Percentiles rank a stretch among this genome's conserved stretches.
Evolutionary conservation across 2,113 vertebrate species (phyloP).

Genomic region (Hippocampus comes): DNA sequence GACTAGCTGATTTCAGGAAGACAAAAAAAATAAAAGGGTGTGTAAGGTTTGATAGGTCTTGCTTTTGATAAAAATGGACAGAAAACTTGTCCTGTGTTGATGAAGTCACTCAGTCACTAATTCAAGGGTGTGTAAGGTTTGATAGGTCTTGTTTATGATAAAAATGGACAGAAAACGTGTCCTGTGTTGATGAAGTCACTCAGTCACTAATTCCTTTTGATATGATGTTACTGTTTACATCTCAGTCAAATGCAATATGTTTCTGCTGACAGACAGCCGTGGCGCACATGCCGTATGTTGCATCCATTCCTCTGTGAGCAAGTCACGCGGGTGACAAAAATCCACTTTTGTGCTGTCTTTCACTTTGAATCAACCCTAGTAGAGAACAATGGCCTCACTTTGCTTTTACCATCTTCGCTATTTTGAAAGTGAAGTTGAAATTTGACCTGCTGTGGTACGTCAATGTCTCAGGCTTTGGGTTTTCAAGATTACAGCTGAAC

Average conservation of each 20-base stretch:
- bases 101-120: background rate
- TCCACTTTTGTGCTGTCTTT: background rate
- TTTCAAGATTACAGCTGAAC: constrained; percentile 19
- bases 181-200: background rate
- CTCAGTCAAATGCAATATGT: background rate
- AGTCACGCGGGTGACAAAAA: background rate
- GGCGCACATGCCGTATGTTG: background rate
- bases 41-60: background rate
- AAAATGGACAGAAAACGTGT: background rate
- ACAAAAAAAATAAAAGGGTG: background rate
- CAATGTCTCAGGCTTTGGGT: constrained; percentile 2
- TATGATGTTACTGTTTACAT: background rate
- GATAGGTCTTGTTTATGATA: background rate
- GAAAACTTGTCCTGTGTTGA: background rate
- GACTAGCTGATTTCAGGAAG: background rate
- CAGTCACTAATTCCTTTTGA: background rate
- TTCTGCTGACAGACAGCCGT: constrained; percentile 3
- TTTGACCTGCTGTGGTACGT: constrained; percentile 14
- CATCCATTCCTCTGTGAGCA: background rate
- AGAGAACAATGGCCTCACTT: background rate
- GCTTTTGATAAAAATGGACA: background rate
- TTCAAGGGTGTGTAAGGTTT: background rate
- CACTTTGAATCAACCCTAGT: constrained; percentile 1
- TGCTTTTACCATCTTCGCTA: constrained; percentile 2
- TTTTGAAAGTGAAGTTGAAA: constrained; percentile 3